These are phyloP conservation scores for Mesorhabditis spiculigera DNA, from an alignment of 2,888 invertebrate species.

Conservation along the genomic window DNA sequence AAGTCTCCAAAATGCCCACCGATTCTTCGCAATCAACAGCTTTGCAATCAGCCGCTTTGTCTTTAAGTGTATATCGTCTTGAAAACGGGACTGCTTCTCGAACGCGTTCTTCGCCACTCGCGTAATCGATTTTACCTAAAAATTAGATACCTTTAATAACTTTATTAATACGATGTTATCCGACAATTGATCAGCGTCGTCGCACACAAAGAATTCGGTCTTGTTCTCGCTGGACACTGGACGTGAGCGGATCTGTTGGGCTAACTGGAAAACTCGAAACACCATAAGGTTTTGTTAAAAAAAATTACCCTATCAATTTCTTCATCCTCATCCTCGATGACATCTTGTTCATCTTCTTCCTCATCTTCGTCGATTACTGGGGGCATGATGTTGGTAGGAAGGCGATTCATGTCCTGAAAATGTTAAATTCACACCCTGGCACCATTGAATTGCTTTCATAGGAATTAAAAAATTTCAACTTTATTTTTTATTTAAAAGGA, in stretches of 20 bases:
- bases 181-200: conserved; percentile 7
- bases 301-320: conserved; percentile 16
- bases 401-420: conserved; percentile 48
- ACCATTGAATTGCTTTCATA: neutral
- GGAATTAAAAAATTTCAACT: neutral
- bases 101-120: conserved; percentile 50
- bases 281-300: too few relatives aligned
- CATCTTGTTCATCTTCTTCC: conserved; percentile 48
- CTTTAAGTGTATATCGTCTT: conserved; percentile 53
- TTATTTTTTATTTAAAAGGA: too few relatives aligned
- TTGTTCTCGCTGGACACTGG: neutral
- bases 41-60: conserved; percentile 45
- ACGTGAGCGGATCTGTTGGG: neutral
- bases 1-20: conserved; percentile 23
- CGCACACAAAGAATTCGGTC: conserved; percentile 8
- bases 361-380: conserved; percentile 47
- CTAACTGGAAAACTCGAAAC: neutral
- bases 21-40: conserved; percentile 32
- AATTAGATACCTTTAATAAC: neutral
- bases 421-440: neutral
- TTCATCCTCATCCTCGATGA: conserved; percentile 43
- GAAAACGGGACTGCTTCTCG: conserved; percentile 55
- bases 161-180: neutral
- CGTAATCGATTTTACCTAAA: conserved; percentile 42
- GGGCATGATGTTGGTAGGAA: conserved; percentile 53